phyloP scores from a whole-genome alignment of 2,797 vertebrate genomes.

The Zalophus californianus region DNA sequence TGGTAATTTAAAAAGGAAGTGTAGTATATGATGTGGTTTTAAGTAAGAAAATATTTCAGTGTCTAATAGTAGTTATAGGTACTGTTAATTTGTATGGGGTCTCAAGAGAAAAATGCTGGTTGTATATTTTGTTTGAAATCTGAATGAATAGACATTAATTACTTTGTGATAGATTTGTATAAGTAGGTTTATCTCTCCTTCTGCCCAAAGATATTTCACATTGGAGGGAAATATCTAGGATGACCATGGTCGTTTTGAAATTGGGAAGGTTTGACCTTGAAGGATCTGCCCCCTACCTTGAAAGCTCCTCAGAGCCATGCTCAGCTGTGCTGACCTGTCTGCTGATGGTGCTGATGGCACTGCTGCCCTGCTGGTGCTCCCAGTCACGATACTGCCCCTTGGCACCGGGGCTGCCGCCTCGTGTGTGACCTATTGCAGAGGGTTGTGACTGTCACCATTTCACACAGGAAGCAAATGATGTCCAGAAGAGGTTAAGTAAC shows the following conservation, averaged over 20 bases:
- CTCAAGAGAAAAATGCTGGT: background rate
- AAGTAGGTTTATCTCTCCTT: background rate
- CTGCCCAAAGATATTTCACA: background rate
- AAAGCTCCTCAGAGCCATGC: background rate
- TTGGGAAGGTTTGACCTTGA: background rate
- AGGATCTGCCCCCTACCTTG: background rate
- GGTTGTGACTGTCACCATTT: too few species aligned
- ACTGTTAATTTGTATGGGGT: background rate
- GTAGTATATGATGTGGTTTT: background rate
- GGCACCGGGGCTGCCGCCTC: background rate
- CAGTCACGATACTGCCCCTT: accelerated
- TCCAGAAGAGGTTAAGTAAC: background rate
- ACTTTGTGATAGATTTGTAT: background rate
- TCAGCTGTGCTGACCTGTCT: too few species aligned
- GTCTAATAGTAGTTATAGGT: background rate
- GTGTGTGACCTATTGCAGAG: background rate
- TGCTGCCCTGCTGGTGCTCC: background rate
- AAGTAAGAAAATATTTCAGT: background rate
- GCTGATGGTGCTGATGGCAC: too few species aligned
- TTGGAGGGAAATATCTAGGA: background rate
- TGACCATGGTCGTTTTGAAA: background rate
- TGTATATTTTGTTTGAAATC: background rate
- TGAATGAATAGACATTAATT: background rate
- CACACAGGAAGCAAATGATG: background rate
- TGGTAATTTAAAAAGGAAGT: background rate